These are phyloP conservation scores for Typhlichthys subterraneus DNA, from an alignment of 2,797 vertebrate genomes.

Conservation along the genomic window DNA sequence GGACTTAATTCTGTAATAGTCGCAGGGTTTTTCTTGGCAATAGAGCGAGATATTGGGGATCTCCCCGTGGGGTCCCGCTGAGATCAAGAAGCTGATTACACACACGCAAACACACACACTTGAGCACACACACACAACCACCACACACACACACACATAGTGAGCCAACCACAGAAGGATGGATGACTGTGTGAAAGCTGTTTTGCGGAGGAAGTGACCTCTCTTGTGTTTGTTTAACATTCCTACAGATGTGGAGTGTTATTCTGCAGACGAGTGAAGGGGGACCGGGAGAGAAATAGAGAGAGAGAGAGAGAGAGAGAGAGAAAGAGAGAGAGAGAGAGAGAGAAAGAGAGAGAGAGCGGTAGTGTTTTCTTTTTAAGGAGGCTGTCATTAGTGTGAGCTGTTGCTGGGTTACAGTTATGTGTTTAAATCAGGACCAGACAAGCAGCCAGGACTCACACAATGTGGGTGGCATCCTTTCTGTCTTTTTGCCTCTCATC, in stretches of 20 bases:
- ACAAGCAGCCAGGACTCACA: conserved; percentile 57
- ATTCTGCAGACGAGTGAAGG: conserved; percentile 39
- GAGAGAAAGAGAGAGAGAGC: conserved; percentile 58
- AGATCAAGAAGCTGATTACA: conserved; percentile 50
- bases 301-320: conserved; percentile 24
- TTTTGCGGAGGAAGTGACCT: conserved; percentile 66
- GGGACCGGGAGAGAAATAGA: conserved; percentile 2
- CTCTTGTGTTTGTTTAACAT: conserved; percentile 70
- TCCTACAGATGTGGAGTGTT: conserved; percentile 60
- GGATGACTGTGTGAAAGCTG: conserved; percentile 45
- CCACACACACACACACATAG: conserved; percentile 9
- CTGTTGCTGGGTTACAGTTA: conserved; percentile 58
- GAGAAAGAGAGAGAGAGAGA: conserved; percentile 41
- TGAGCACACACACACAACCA: conserved; percentile 18
- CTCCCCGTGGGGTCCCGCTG: conserved; percentile 44
- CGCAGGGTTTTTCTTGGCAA: conserved; percentile 58
- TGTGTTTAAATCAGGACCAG: conserved; percentile 64
- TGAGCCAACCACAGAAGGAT: conserved; percentile 50
- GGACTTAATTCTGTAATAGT: conserved; percentile 50
- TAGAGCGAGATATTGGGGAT: conserved; percentile 53
- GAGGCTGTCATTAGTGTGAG: conserved; percentile 71
- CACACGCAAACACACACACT: conserved; percentile 25
- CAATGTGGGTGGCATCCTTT: conserved; percentile 63
- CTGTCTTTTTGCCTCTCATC: not conserved
- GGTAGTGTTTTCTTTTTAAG: conserved; percentile 63